Percentiles rank a stretch among this genome's conserved stretches.
phyloP scores from a whole-genome alignment of 2,797 vertebrate genomes.

The Intellagama lesueurii region DNA sequence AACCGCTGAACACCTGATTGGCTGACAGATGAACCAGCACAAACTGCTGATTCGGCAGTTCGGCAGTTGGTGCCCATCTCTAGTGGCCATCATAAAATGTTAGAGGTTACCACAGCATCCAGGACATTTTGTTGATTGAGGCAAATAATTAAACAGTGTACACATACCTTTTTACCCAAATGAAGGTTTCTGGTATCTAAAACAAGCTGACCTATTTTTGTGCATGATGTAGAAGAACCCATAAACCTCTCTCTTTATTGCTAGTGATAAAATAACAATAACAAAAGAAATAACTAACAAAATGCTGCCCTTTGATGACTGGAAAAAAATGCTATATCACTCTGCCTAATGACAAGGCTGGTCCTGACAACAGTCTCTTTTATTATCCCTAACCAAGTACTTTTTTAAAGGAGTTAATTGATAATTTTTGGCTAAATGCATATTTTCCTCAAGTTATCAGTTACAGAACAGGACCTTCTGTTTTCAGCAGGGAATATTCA shows the following conservation, averaged over 20 bases:
- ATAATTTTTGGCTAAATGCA: neutral
- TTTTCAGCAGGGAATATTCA: conserved; percentile 8
- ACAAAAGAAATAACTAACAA: neutral
- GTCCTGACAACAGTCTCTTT: neutral
- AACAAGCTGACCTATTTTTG: neutral
- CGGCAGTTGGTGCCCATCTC: too few relatives aligned
- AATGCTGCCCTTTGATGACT: neutral
- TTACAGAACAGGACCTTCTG: conserved; percentile 2
- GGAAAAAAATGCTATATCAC: neutral
- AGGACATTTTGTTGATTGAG: neutral
- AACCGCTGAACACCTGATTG: too few relatives aligned
- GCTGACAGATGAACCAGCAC: too few relatives aligned
- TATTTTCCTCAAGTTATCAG: neutral
- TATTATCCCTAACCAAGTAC: neutral
- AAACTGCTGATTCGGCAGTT: too few relatives aligned
- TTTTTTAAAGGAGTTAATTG: neutral
- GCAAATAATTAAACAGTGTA: neutral
- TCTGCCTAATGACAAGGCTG: neutral
- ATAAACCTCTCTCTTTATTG: neutral
- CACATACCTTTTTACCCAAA: too few relatives aligned
- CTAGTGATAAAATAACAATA: neutral
- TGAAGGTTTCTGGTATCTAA: neutral
- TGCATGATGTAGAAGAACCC: neutral
- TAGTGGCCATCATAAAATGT: neutral
- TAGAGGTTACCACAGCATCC: too few relatives aligned